Base-by-base conservation (phyloP, 2,888 invertebrate genomes). In the Iphiclides podalirius region DNA sequence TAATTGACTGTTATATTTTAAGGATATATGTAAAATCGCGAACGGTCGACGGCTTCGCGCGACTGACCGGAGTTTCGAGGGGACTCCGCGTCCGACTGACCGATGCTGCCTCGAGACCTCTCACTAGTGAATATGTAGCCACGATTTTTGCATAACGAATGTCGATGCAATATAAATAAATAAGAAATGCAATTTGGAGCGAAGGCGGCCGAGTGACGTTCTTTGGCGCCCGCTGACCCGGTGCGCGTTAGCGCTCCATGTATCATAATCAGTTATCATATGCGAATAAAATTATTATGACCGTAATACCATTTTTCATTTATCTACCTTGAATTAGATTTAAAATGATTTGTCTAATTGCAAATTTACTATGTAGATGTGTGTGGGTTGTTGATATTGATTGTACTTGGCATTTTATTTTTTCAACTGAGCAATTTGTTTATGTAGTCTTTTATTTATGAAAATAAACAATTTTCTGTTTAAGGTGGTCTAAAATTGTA, bases 241-340 rank as follows among this genome's bases (percentile, higher is more conserved):
- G 70, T 68, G 74, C 72, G 68, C 69, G 65, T 70, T 73, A 58
- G 66, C 72, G 75, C 76, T 84, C 78, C 82, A 82, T 87, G 87
- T 87, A 88, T 87, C 86, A 87, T 88, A 87, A 87, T 86, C 87
- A 85, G 84, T 84, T 83, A 85, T 83, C 81, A 83, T 86, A 87
- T 86, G 85, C 86, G 79, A 87, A 83, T 88, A 85, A 87, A 88
- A 85, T 75, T 83, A 86, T 83, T 77, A 85, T 85, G 86, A 86
- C 83, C 72, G 75, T 4, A 79, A 55, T 17, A 45, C 46, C 49
- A 48, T 53, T 67, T 66, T 63, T 59, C 56, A 63, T 70, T 55
- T 31, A 35, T 33, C 28, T 26, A 33, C 46, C 41, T 36, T 26
- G 14, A 39, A 20, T 20, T 20, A 20, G 20, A 20, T 20, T 20